Conservation (phyloP, 2,113 vertebrate genomes). For the Taurulus bubalis region DNA sequence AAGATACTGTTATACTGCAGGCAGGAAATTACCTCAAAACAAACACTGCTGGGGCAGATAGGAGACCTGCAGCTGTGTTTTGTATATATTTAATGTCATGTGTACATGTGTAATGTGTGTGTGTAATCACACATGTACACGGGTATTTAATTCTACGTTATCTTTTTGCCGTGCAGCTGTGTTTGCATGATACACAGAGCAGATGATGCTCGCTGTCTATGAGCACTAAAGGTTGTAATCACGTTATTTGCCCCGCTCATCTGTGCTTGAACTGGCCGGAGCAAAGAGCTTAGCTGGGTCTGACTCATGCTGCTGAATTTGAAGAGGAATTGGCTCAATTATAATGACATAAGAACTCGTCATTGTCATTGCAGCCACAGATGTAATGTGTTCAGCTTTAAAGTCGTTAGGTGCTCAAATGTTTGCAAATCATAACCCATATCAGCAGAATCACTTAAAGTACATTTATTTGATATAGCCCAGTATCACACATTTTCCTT, state of each 20-base stretch:
- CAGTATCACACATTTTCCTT: not conserved
- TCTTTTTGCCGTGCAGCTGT: slow-evolving; percentile 64
- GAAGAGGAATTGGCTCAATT: not conserved
- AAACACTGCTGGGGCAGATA: slow-evolving; percentile 64
- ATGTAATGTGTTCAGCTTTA: not conserved
- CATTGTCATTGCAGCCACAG: not conserved
- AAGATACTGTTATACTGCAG: not conserved
- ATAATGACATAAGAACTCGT: not conserved
- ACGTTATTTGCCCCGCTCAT: slow-evolving; percentile 49
- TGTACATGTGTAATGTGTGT: not conserved
- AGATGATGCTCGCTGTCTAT: not conserved
- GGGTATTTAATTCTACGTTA: slow-evolving; percentile 30
- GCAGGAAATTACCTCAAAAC: slow-evolving; percentile 14
- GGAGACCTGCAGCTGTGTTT: slow-evolving; percentile 14
- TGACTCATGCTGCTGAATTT: not conserved
- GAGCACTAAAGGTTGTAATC: slow-evolving; percentile 12
- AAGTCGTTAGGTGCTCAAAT: not conserved
- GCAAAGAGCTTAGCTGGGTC: slow-evolving; percentile 5
- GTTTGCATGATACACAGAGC: slow-evolving; percentile 51
- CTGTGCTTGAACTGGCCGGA: slow-evolving; percentile 15
- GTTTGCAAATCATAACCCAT: not conserved
- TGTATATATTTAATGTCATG: slow-evolving; percentile 18
- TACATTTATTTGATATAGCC: not conserved
- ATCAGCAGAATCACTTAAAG: not conserved
- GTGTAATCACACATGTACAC: slow-evolving; percentile 34